phyloP scores from a whole-genome alignment of 1,140 invertebrate species.

The Pachyrhynchus sulphureomaculatus region DNA sequence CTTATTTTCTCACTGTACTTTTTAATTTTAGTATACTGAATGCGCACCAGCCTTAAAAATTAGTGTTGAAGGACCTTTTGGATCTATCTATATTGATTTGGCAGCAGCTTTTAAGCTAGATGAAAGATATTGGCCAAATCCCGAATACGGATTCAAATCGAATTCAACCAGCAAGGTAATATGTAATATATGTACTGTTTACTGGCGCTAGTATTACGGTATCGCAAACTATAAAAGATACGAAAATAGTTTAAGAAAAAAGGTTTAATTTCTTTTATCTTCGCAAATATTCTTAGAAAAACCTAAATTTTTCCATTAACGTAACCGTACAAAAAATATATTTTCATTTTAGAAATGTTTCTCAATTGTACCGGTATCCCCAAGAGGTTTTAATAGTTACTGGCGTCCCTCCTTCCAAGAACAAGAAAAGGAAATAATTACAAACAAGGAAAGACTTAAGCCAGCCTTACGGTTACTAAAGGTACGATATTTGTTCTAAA shows the following conservation, averaged over 20 bases:
- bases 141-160: background rate
- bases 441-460: slow-evolving; percentile 30
- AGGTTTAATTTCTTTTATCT: too few relatives aligned
- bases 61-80: background rate
- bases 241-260: too few relatives aligned
- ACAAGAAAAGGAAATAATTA: slow-evolving; percentile 36
- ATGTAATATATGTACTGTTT: too few relatives aligned
- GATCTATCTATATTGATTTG: background rate
- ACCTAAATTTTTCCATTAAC: too few relatives aligned
- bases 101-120: background rate
- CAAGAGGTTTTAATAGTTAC: background rate
- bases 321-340: too few relatives aligned
- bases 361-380: background rate
- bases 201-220: too few relatives aligned
- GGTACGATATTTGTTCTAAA: slow-evolving; percentile 6
- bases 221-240: too few relatives aligned
- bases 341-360: background rate
- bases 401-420: slow-evolving; percentile 43
- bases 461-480: slow-evolving; percentile 35
- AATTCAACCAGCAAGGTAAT: background rate
- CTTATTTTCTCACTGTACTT: too few relatives aligned
- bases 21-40: background rate
- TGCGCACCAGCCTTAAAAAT: background rate
- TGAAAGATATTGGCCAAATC: background rate
- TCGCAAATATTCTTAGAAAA: too few relatives aligned